Evolutionary conservation across 1,140 invertebrate genomes (phyloP).

Genomic region (Orius insidiosus): DNA sequence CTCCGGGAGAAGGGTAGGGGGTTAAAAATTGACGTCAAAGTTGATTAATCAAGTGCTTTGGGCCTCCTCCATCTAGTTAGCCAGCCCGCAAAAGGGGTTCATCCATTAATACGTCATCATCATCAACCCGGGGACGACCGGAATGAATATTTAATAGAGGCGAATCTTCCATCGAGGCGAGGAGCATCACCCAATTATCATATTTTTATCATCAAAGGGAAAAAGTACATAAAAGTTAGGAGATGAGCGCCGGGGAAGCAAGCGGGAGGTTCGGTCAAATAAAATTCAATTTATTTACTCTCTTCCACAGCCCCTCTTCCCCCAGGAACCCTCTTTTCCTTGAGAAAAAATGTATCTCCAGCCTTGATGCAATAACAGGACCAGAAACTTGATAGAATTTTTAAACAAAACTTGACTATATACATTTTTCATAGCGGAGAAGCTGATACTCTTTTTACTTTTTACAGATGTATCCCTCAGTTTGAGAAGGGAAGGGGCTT

Average conservation of each 20-base stretch:
- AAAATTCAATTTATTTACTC: slow-evolving; percentile 21
- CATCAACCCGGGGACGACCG: slow-evolving; percentile 9
- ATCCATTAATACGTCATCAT: slow-evolving; percentile 11
- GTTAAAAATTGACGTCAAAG: slow-evolving; percentile 10
- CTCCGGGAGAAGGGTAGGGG: too few relatives aligned
- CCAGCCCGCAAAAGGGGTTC: slow-evolving; percentile 2
- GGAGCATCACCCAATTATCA: slow-evolving; percentile 18
- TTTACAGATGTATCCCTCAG: slow-evolving; percentile 9
- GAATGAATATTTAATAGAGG: slow-evolving; percentile 16
- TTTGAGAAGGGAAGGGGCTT: too few relatives aligned
- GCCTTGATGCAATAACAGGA: slow-evolving; percentile 20
- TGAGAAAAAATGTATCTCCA: slow-evolving; percentile 15
- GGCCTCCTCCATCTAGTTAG: background rate
- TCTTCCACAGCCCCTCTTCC: slow-evolving; percentile 1
- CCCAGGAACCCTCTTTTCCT: slow-evolving; percentile 1
- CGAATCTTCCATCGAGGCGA: slow-evolving; percentile 1
- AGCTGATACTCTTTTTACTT: slow-evolving; percentile 15
- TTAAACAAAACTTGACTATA: slow-evolving; percentile 20
- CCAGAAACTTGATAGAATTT: slow-evolving; percentile 21
- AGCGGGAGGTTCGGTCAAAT: slow-evolving; percentile 7
- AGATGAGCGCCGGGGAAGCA: slow-evolving; percentile 5
- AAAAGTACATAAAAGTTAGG: slow-evolving; percentile 20
- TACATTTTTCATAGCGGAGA: slow-evolving; percentile 20
- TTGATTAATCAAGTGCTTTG: slow-evolving; percentile 11
- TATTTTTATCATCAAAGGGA: slow-evolving; percentile 22